Percentiles rank a stretch among this genome's conserved stretches.
Evolutionary conservation across 1,140 invertebrate species (phyloP).

Genomic region (Procambarus clarkii): DNA sequence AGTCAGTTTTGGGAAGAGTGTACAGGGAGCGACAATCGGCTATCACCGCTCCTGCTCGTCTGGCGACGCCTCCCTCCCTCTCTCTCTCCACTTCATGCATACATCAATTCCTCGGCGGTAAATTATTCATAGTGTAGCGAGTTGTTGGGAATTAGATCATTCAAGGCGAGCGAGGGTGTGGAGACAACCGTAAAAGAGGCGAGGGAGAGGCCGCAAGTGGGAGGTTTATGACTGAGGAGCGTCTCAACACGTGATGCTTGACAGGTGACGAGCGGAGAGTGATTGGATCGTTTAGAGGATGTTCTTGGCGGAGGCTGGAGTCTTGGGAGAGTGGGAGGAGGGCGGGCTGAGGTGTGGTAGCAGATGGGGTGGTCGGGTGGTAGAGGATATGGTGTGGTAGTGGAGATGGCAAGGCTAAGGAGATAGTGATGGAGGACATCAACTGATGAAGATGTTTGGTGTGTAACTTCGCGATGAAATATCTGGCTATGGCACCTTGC

Average conservation of each 20-base stretch:
- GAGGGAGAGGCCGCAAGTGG: not conserved
- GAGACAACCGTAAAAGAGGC: not conserved
- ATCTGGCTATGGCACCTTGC: no score
- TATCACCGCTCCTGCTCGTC: not conserved
- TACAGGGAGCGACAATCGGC: not conserved
- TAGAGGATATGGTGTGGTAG: not conserved
- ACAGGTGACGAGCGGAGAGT: not conserved
- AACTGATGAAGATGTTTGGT: no score
- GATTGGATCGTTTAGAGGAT: not conserved
- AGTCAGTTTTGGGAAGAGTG: not conserved
- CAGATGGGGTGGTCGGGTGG: not conserved
- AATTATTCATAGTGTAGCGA: conserved; percentile 12
- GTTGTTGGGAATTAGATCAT: conserved; percentile 15
- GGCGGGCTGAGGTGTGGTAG: not conserved
- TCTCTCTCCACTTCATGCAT: not conserved
- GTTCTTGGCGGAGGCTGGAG: not conserved
- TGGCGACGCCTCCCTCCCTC: not conserved
- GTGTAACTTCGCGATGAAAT: no score
- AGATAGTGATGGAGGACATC: not conserved
- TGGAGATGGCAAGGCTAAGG: not conserved
- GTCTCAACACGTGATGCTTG: not conserved
- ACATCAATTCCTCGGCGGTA: not conserved
- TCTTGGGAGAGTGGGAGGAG: no score
- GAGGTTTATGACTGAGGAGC: not conserved
- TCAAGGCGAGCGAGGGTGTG: not conserved